Conservation (phyloP, 1,140 invertebrate genomes). For the Drepana arcuata region DNA sequence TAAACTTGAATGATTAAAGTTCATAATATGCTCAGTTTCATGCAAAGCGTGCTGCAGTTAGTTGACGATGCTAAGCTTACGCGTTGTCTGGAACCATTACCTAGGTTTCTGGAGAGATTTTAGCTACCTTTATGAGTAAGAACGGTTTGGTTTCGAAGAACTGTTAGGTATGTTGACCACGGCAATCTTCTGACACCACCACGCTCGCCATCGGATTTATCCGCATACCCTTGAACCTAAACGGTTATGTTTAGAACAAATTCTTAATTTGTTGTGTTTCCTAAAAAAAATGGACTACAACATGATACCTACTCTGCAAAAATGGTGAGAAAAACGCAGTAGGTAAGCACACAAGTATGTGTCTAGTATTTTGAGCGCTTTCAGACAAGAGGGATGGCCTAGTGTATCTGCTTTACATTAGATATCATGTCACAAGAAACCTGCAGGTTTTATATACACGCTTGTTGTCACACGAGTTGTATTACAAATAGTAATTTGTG, state of each 20-base stretch:
- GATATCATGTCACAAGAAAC: constrained; percentile 6
- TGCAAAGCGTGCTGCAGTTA: no score
- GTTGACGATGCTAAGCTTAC: no score
- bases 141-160: no score
- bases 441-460: constrained; percentile 4
- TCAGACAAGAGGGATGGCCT: background rate
- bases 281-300: constrained; percentile 6
- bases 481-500: constrained; percentile 1
- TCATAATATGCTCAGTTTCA: no score
- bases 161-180: constrained; percentile 11
- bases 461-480: constrained; percentile 6
- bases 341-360: constrained; percentile 6
- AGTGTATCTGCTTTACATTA: constrained; percentile 6
- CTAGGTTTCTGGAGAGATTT: no score
- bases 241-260: constrained; percentile 7
- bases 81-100: no score
- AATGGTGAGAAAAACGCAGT: constrained; percentile 4
- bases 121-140: no score
- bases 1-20: no score
- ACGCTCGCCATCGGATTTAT: constrained; percentile 4
- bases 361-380: constrained; percentile 2
- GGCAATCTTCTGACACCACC: constrained; percentile 8
- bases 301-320: constrained; percentile 7
- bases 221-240: constrained; percentile 5
- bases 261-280: constrained; percentile 9